Evolutionary conservation across 1,140 invertebrate genomes (phyloP).

Genomic region (Eupristina koningsbergeri): DNA sequence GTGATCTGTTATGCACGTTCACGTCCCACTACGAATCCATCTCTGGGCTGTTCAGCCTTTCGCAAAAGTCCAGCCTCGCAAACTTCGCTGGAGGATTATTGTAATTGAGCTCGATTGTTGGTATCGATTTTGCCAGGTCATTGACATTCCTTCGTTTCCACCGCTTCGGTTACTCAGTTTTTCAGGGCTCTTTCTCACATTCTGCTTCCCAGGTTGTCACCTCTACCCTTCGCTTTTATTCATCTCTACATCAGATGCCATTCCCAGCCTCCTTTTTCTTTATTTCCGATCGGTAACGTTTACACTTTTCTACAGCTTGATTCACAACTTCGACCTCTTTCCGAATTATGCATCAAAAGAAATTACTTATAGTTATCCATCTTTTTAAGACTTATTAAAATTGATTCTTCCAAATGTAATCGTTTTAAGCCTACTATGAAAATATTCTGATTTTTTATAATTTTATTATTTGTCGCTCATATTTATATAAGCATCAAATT

Average conservation of each 20-base stretch:
- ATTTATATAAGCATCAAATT: too few relatives aligned
- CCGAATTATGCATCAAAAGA: too few relatives aligned
- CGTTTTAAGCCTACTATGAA: too few relatives aligned
- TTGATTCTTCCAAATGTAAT: too few relatives aligned
- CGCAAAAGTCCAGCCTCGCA: constrained; percentile 10
- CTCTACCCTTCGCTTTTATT: constrained; percentile 6
- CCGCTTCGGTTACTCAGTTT: neutral
- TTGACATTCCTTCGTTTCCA: constrained; percentile 39
- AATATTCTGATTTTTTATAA: too few relatives aligned
- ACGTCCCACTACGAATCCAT: neutral
- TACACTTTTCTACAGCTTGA: neutral
- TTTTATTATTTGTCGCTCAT: too few relatives aligned
- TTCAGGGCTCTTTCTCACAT: neutral
- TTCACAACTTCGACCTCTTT: too few relatives aligned
- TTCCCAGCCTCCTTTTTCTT: neutral
- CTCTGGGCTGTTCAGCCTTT: constrained; percentile 24
- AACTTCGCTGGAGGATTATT: too few relatives aligned
- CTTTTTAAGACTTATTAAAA: too few relatives aligned
- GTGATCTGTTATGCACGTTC: constrained; percentile 50
- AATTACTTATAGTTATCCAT: too few relatives aligned
- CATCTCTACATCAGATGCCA: neutral
- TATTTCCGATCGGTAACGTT: neutral
- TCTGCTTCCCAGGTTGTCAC: too few relatives aligned
- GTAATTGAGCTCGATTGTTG: neutral
- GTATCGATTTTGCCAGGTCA: constrained; percentile 56